Evolutionary conservation across 1,140 invertebrate species (phyloP).

Genomic region (Elymnias hypermnestra): DNA sequence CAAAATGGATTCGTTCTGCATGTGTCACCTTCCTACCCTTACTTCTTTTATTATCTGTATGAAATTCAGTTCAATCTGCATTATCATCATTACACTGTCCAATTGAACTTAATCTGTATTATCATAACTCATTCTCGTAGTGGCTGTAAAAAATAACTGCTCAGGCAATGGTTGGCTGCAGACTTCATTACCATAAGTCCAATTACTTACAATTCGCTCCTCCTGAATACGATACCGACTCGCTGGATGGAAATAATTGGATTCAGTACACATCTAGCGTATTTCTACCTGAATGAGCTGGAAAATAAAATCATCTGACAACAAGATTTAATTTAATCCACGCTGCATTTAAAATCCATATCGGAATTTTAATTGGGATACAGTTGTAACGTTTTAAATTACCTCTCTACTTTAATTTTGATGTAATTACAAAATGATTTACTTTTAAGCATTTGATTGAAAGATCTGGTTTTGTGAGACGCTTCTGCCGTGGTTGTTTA

Average conservation of each 20-base stretch:
- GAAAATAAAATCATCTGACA: constrained; percentile 14
- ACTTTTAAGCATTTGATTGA: no score
- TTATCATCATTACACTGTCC: constrained; percentile 16
- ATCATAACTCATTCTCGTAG: constrained; percentile 20
- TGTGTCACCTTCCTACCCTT: neutral
- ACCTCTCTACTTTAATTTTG: no score
- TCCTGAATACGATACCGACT: constrained; percentile 9
- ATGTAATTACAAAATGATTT: no score
- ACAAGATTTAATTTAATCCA: constrained; percentile 7
- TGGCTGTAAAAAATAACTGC: constrained; percentile 24
- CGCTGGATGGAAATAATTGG: constrained; percentile 19
- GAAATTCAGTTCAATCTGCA: no score
- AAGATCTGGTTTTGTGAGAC: no score
- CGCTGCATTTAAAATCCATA: neutral
- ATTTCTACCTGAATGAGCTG: constrained; percentile 16
- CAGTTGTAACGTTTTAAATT: no score
- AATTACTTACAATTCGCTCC: constrained; percentile 21
- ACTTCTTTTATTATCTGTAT: no score
- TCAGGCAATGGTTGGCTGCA: constrained; percentile 15
- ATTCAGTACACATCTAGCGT: constrained; percentile 19
- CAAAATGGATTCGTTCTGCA: no score
- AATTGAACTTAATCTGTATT: constrained; percentile 15
- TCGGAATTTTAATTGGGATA: no score
- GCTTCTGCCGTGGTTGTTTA: no score
- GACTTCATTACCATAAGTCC: constrained; percentile 23